Evolutionary conservation across 2,113 vertebrate species (phyloP), one percentile per base, ranked within the genome.

Genomic region (Neotoma lepida): DNA sequence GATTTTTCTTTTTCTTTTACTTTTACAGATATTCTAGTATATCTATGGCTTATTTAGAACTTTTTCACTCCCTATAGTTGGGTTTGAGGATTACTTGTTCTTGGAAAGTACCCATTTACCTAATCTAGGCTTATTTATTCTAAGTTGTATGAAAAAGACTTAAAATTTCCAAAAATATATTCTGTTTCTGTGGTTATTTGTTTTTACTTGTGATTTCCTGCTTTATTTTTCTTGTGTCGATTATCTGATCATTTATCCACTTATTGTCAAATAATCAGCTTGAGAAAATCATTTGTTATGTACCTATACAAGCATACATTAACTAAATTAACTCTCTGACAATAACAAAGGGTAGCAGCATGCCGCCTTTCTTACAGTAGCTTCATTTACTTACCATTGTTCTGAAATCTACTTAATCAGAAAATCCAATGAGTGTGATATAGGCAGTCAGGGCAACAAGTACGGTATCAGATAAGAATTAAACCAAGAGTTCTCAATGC

Each of bases 341-440:
- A 88, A 66, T 8, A 4, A 8, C 1, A 0, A 6, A 26, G 6
- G 39, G 1, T 9, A 28, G 61, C 13, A 44, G 14, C 8, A 41
- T 41, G n/a, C 12, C 15, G 6, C 3, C 24, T 41, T 81, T 61
- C 46, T 46, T 90, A 6, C 0, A 2, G 44, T 28, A 10, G 28
- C 17, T 86, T 80, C 20, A 20, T 88, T 76, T 78, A 28, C 0
- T 2, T 9, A 1, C 20, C 4, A 3, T 6, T 9, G 0, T 63
- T 33, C 9, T 68, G 7, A 68, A n/a, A 0, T 71, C 15, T 71
- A 15, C 86, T 77, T 39, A 56, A 4, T 41, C 26, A 93, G 17
- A 41, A 44, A 41, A 46, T 80, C 14, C 64, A 18, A 3, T 39
- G 3, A n/a, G 13, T 28, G 5, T n/a, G 22, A 0, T 17, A 0